These are phyloP conservation scores for Prionchulus punctatus DNA, from an alignment of 2,888 invertebrate genomes.

Conservation along the genomic window DNA sequence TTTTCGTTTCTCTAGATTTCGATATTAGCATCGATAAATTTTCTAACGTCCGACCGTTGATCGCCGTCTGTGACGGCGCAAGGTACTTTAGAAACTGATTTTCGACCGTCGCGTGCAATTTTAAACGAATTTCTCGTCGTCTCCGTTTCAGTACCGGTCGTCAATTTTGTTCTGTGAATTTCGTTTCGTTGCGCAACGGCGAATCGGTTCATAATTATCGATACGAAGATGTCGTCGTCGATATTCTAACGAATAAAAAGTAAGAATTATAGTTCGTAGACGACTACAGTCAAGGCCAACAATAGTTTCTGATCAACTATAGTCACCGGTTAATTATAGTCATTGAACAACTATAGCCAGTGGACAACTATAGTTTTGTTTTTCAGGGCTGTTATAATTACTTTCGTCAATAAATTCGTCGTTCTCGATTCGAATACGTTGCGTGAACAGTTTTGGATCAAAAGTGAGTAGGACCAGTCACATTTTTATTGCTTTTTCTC, in stretches of 20 bases:
- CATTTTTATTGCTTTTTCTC: no score
- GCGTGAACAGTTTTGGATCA: slow-evolving; percentile 14
- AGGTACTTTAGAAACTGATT: slow-evolving; percentile 15
- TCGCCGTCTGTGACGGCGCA: slow-evolving; percentile 72
- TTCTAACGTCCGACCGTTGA: slow-evolving; percentile 62
- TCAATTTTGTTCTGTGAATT: slow-evolving; percentile 35
- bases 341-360: no score
- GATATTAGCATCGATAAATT: slow-evolving; percentile 46
- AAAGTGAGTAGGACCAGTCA: no score
- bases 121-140: no score
- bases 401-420: slow-evolving; percentile 30
- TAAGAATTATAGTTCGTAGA: slow-evolving; percentile 17
- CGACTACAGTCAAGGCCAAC: no score
- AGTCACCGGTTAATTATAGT: no score
- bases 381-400: slow-evolving; percentile 29
- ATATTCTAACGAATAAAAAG: slow-evolving; percentile 33
- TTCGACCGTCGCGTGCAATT: background rate
- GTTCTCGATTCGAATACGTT: slow-evolving; percentile 32
- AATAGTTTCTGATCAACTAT: no score
- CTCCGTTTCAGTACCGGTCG: slow-evolving; percentile 24
- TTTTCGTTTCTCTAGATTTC: background rate
- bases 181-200: slow-evolving; percentile 35
- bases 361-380: no score
- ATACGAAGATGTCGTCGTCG: slow-evolving; percentile 32
- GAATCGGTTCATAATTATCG: slow-evolving; percentile 32